phyloP scores from a whole-genome alignment of 1,140 invertebrate species.

The Temnothorax nylanderi region DNA sequence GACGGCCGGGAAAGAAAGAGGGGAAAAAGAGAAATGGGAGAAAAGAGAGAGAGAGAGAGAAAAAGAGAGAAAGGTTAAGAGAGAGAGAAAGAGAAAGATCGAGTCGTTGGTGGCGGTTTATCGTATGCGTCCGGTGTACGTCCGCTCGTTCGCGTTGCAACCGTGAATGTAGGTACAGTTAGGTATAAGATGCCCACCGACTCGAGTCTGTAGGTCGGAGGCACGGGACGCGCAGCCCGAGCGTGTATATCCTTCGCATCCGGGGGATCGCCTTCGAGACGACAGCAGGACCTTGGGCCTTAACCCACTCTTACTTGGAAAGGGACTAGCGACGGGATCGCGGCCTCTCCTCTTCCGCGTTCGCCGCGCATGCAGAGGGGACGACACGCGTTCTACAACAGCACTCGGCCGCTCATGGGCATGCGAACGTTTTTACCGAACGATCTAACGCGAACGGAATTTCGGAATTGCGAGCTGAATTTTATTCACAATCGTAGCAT shows the following conservation, averaged over 20 bases:
- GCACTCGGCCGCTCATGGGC: conserved; percentile 62
- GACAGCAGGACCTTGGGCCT: conserved; percentile 84
- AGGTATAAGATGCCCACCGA: conserved; percentile 80
- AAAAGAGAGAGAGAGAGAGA: conserved; percentile 1
- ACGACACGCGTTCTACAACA: conserved; percentile 18
- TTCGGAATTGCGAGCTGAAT: not conserved
- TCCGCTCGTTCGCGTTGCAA: conserved; percentile 74
- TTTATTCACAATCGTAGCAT: not conserved
- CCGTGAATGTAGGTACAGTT: conserved; percentile 81
- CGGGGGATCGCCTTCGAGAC: conserved; percentile 79
- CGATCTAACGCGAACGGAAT: not conserved
- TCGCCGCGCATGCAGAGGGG: conserved; percentile 48
- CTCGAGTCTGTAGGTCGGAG: conserved; percentile 83
- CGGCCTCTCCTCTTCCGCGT: conserved; percentile 76
- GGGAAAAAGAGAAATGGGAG: not conserved
- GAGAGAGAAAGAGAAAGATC: conserved; percentile 6
- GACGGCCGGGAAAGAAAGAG: conserved; percentile 10
- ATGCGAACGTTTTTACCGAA: conserved; percentile 6
- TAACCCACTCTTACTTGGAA: conserved; percentile 84
- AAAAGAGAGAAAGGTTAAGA: not conserved
- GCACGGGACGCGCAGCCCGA: conserved; percentile 70
- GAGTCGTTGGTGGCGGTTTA: conserved; percentile 44
- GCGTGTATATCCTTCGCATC: conserved; percentile 76
- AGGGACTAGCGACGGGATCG: conserved; percentile 80
- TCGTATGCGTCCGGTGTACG: conserved; percentile 69